Evolutionary conservation across 2,888 invertebrate species (phyloP).

Genomic region (Synanthedon myopaeformis): DNA sequence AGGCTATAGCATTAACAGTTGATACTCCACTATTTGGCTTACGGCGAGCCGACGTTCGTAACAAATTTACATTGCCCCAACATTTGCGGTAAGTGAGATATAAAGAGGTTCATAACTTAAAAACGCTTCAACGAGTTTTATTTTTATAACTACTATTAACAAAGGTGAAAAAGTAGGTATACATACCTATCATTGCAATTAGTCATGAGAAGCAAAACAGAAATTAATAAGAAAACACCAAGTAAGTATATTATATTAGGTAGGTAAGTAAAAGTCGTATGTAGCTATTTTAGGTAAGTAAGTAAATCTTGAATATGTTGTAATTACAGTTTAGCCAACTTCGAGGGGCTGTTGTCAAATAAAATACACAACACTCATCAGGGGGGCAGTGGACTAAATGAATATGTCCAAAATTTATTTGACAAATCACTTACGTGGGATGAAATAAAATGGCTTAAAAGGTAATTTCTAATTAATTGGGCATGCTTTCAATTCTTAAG

Average conservation of each 20-base stretch:
- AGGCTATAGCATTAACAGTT: slow-evolving; percentile 88
- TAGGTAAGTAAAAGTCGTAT: too few species aligned
- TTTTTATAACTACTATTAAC: too few species aligned
- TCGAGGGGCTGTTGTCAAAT: slow-evolving; percentile 68
- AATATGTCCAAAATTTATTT: slow-evolving; percentile 81
- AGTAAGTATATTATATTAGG: too few species aligned
- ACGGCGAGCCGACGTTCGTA: slow-evolving; percentile 83
- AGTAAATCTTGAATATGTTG: too few species aligned
- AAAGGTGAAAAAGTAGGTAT: neutral
- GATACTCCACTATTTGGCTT: slow-evolving; percentile 91
- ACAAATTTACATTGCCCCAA: slow-evolving; percentile 84
- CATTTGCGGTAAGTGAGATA: slow-evolving; percentile 75
- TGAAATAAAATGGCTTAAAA: slow-evolving; percentile 88
- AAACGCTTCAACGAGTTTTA: too few species aligned
- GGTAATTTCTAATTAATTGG: slow-evolving; percentile 33
- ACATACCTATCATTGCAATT: neutral
- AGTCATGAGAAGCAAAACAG: too few species aligned
- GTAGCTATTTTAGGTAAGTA: too few species aligned
- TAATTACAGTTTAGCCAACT: slow-evolving; percentile 80
- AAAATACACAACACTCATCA: slow-evolving; percentile 59
- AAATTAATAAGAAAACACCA: too few species aligned
- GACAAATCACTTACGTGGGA: slow-evolving; percentile 87
- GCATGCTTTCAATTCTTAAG: neutral
- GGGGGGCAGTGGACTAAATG: slow-evolving; percentile 81
- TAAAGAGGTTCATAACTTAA: too few species aligned